Evolutionary conservation across 1,140 invertebrate genomes (phyloP).

Genomic region (Cephus cinctus): DNA sequence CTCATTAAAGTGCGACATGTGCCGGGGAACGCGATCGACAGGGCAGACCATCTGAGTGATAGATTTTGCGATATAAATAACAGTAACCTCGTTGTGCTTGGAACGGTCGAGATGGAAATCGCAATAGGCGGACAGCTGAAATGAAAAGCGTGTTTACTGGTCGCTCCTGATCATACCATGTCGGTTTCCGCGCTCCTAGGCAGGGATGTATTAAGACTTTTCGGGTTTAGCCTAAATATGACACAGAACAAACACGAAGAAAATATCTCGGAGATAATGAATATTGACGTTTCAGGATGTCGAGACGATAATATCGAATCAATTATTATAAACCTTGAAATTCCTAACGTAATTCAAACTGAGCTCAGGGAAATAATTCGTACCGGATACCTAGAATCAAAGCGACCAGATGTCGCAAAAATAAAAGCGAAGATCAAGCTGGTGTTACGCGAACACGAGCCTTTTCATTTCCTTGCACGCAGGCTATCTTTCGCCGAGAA

Average conservation of each 20-base stretch:
- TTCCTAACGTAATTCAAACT: constrained; percentile 1
- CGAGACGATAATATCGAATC: not conserved
- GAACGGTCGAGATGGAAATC: constrained; percentile 1
- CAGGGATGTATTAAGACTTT: not conserved
- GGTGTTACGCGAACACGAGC: not conserved
- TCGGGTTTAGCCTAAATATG: constrained; percentile 4
- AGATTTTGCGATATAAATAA: constrained; percentile 6
- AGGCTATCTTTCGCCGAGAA: constrained; percentile 9
- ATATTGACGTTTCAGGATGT: not conserved
- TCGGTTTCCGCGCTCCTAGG: not conserved
- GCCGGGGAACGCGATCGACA: not conserved
- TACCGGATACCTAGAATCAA: not conserved
- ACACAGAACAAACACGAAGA: not conserved
- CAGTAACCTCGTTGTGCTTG: constrained; percentile 1
- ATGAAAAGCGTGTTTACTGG: not conserved
- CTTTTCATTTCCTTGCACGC: not conserved
- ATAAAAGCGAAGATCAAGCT: constrained; percentile 1
- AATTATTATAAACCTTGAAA: constrained; percentile 5
- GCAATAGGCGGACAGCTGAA: not conserved
- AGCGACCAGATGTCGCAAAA: not conserved
- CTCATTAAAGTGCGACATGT: constrained; percentile 2
- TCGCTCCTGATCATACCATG: constrained; percentile 9
- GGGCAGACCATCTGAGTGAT: not conserved
- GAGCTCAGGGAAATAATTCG: constrained; percentile 1
- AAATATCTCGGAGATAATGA: not conserved